Evolutionary conservation across 2,113 vertebrate genomes (phyloP).

Genomic region (Vulpes vulpes): DNA sequence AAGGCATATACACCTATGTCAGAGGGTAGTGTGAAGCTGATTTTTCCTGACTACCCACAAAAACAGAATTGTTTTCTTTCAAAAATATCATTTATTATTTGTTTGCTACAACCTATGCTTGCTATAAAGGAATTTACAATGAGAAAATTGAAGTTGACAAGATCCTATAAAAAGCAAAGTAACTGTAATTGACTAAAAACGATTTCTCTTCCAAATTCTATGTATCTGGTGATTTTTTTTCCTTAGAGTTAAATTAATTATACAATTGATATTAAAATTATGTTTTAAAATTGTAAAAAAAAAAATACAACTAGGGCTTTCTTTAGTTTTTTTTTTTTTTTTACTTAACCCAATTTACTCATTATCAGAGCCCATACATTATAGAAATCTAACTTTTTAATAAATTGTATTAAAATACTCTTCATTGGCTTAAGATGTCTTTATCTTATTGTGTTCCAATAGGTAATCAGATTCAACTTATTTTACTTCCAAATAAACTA

Average conservation of each 20-base stretch:
- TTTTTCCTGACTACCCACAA: neutral
- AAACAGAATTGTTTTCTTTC: neutral
- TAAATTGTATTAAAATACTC: neutral
- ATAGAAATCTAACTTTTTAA: neutral
- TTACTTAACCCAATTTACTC: neutral
- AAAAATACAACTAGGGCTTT: neutral
- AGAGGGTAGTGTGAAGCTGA: neutral
- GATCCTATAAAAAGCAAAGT: neutral
- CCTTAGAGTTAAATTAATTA: neutral
- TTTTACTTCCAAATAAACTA: neutral
- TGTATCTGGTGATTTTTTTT: neutral
- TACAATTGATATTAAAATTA: neutral
- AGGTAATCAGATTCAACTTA: neutral
- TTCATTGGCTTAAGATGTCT: neutral
- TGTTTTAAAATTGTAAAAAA: neutral
- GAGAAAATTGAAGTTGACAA: neutral
- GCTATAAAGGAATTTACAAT: neutral
- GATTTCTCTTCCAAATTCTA: neutral
- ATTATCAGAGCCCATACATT: neutral
- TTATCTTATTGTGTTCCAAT: neutral
- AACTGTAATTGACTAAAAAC: neutral
- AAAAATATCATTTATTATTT: constrained; percentile 15
- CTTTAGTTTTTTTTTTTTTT: neutral
- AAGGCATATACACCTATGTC: neutral
- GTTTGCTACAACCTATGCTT: neutral